Evolutionary conservation across 2,113 vertebrate species (phyloP), one percentile per base, ranked within the genome.

Genomic region (Xenopus laevis): DNA sequence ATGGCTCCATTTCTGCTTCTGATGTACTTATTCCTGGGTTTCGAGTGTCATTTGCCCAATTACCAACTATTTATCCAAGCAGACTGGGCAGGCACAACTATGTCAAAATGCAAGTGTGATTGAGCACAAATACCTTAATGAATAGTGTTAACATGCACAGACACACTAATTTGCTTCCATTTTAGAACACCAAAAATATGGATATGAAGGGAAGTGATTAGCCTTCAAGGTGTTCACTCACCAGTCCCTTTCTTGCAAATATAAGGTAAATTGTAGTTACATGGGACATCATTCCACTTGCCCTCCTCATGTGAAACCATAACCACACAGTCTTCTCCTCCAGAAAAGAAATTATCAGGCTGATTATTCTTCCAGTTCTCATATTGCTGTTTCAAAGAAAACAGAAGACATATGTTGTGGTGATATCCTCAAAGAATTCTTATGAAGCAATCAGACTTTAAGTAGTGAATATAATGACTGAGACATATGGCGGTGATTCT

Each of bases 221-320:
- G 33, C 33, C 33, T 40, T 40, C 0, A 1, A 2, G 33, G 33
- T 40, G 1, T 40, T 40, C 33, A 50, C 0, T 75, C 88, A 98
- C 97, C 96, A 91, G 97, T 98, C 86, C 95, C 95, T 69, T 98
- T 99, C 90, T 99, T 98, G 89, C 97, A 99, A 87, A 98, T 91
- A 16, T 98, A 99, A 67, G 97, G 95, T 83, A 99, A 92, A 79
- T 98, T 98, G 89, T 99, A 99, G 91, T 98, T 99, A 88, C 97
- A 99, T 70, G 97, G 97, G 16, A 99, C 96, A 0, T 99, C 97
- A 0, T 98, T 99, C 97, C 97, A 99, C 79, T 93, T 96, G 65
- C 95, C 94, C 0, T 93, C 94, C 86, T 98, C 95, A 3, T 97
- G 97, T 1, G 95, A 93, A 74, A 98, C 96, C 90, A 96, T 94